These are phyloP conservation scores for Agrotis clavis DNA, from an alignment of 2,888 invertebrate genomes.

Conservation along the genomic window DNA sequence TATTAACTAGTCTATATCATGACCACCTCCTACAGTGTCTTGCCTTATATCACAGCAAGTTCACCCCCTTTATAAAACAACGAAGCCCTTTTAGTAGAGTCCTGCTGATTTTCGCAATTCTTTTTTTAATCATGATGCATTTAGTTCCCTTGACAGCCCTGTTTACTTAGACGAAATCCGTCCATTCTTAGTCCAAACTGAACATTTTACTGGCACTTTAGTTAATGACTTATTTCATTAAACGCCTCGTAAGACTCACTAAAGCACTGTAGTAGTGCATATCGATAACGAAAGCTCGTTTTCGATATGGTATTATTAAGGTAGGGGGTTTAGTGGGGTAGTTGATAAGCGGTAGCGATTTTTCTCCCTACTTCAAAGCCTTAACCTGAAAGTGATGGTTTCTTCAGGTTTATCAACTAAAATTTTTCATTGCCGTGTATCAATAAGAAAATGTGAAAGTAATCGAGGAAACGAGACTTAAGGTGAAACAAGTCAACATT, in stretches of 20 bases:
- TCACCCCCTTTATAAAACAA: conserved; percentile 19
- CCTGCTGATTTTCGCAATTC: conserved; percentile 32
- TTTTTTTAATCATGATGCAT: conserved; percentile 36
- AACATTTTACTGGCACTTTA: conserved; percentile 80
- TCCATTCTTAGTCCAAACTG: conserved; percentile 75
- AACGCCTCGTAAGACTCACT: conserved; percentile 75
- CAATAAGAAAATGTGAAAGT: no score
- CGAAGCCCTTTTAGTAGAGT: conserved; percentile 19
- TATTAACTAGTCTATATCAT: no score
- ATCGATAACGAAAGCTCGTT: conserved; percentile 80
- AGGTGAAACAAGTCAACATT: no score
- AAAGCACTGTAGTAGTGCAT: conserved; percentile 73
- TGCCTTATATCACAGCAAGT: neutral
- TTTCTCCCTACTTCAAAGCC: neutral
- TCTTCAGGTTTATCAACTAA: no score
- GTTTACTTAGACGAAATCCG: conserved; percentile 51
- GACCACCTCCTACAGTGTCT: neutral
- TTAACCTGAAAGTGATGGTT: no score
- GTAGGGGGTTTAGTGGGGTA: conserved; percentile 50
- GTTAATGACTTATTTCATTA: conserved; percentile 89
- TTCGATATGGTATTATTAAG: conserved; percentile 77
- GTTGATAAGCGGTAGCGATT: conserved; percentile 46
- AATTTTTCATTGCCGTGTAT: no score
- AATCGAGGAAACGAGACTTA: no score
- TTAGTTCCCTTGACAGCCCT: conserved; percentile 57